Conservation (phyloP, 2,888 invertebrate species). For the Theodoxus fluviatilis region DNA sequence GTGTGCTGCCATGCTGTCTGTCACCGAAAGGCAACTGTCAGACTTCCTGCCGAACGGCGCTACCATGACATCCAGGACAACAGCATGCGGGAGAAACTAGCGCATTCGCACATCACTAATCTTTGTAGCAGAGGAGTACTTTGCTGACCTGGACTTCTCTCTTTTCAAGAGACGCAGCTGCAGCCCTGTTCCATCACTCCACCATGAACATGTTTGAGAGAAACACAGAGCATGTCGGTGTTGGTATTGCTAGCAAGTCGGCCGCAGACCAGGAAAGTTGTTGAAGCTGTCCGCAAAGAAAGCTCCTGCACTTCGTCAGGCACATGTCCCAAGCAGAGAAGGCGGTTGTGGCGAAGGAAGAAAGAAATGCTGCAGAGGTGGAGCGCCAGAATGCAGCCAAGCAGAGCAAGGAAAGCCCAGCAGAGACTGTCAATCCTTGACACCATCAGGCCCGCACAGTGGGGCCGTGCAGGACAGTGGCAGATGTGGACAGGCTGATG, state of each 20-base stretch:
- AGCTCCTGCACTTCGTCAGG: not conserved
- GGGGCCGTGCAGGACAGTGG: not conserved
- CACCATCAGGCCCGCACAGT: not conserved
- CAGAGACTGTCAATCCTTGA: not conserved
- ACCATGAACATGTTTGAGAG: too few species aligned
- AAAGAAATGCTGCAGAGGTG: not conserved
- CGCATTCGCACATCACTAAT: not conserved
- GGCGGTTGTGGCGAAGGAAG: not conserved
- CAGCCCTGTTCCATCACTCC: conserved; percentile 2
- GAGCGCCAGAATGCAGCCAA: not conserved
- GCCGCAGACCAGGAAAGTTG: not conserved
- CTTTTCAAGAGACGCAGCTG: too few species aligned
- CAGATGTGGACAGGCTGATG: not conserved
- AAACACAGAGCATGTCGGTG: too few species aligned
- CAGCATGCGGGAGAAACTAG: not conserved
- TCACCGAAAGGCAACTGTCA: not conserved
- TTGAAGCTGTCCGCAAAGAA: not conserved
- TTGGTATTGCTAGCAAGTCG: too few species aligned
- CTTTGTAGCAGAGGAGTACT: not conserved
- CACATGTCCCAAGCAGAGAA: not conserved
- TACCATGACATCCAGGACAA: not conserved
- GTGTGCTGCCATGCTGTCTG: not conserved
- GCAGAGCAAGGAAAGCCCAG: not conserved
- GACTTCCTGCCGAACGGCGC: not conserved
- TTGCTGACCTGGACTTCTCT: conserved; percentile 1